Percentiles rank a stretch among this genome's conserved stretches.
Conservation (phyloP, 2,113 vertebrate genomes). For the Corythornis vintsioides region DNA sequence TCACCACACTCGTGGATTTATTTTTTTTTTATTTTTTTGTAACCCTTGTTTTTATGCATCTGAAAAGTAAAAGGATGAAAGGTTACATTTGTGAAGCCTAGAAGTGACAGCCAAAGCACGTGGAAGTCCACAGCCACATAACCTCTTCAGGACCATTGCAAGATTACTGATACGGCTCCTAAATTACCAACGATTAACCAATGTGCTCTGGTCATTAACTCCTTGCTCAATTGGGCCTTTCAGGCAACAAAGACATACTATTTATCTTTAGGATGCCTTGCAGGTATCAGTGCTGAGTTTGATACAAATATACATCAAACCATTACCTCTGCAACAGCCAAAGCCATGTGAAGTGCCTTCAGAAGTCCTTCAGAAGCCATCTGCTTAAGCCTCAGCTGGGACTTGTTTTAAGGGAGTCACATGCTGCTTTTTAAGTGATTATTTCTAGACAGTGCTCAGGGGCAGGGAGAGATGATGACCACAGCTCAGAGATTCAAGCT, state of each 20-base stretch:
- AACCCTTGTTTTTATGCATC: neutral
- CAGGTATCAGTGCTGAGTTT: neutral
- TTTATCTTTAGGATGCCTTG: neutral
- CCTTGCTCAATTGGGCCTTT: neutral
- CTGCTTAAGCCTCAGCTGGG: neutral
- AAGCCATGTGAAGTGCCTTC: neutral
- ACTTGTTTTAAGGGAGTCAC: neutral
- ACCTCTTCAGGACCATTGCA: neutral
- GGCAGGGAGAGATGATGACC: neutral
- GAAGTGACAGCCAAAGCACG: neutral
- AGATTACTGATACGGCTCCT: neutral
- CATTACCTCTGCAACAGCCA: neutral
- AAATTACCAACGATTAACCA: neutral
- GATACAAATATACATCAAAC: neutral
- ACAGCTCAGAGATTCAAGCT: neutral
- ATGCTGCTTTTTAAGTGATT: neutral
- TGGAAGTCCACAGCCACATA: neutral
- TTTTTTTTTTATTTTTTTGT: slow-evolving; percentile 6
- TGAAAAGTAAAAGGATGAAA: neutral
- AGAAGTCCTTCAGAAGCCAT: neutral
- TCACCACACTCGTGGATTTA: neutral
- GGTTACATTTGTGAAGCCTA: neutral
- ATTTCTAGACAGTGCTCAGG: neutral
- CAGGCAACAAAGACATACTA: neutral
- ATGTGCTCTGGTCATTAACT: neutral